A percentile compares a stretch with the other conserved stretches of the same genome.
Evolutionary conservation across 2,888 invertebrate genomes (phyloP).

Genomic region (Alloplasta piceator): DNA sequence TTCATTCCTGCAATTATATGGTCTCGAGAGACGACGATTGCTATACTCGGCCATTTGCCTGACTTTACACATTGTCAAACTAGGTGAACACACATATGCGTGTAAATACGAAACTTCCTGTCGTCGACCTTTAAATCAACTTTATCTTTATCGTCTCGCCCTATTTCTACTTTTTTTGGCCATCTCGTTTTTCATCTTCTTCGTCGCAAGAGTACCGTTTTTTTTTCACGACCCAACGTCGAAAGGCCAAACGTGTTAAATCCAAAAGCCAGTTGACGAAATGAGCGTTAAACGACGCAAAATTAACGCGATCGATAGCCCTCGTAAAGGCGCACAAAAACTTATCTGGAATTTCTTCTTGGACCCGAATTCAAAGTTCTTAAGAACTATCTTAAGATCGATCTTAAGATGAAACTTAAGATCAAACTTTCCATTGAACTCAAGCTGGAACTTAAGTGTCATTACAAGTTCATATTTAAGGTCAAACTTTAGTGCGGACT

Average conservation of each 20-base stretch:
- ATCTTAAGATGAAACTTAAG: too few relatives aligned
- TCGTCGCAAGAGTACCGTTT: slow-evolving; percentile 27
- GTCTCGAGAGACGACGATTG: slow-evolving; percentile 44
- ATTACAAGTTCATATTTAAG: too few relatives aligned
- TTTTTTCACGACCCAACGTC: slow-evolving; percentile 20
- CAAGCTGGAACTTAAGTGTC: too few relatives aligned
- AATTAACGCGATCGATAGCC: slow-evolving; percentile 53
- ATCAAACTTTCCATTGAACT: too few relatives aligned
- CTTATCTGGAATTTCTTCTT: too few relatives aligned
- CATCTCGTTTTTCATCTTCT: not conserved
- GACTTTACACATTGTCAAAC: slow-evolving; percentile 19
- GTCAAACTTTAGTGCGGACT: too few relatives aligned
- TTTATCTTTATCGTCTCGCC: slow-evolving; percentile 18
- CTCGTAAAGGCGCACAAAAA: not conserved
- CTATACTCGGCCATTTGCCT: slow-evolving; percentile 28
- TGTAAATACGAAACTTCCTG: slow-evolving; percentile 27
- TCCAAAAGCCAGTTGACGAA: slow-evolving; percentile 5
- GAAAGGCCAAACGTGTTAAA: not conserved
- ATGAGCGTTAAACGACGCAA: slow-evolving; percentile 25
- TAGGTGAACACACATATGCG: slow-evolving; percentile 12
- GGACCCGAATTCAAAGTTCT: slow-evolving; percentile 11
- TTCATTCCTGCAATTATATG: slow-evolving; percentile 51
- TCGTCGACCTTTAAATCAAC: slow-evolving; percentile 50
- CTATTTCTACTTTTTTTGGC: not conserved
- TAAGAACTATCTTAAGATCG: too few relatives aligned